phyloP scores from a whole-genome alignment of 2,113 vertebrate genomes.

The Macrotus californicus region DNA sequence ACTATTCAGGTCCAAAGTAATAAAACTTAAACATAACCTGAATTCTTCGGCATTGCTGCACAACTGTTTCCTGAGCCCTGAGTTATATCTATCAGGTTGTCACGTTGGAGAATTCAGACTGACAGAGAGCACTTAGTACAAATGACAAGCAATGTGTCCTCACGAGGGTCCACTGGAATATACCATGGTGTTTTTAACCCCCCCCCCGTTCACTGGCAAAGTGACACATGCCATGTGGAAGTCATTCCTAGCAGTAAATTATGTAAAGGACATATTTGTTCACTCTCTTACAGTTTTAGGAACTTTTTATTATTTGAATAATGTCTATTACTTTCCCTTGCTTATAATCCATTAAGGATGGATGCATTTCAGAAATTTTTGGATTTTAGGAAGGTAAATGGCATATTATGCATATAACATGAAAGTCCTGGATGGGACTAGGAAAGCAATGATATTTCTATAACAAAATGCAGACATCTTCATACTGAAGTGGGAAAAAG shows the following conservation, averaged over 20 bases:
- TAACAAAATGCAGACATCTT: neutral
- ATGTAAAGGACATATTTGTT: neutral
- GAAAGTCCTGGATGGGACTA: neutral
- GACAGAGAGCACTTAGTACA: neutral
- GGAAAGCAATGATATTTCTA: neutral
- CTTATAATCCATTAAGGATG: neutral
- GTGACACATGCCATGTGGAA: neutral
- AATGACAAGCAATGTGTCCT: neutral
- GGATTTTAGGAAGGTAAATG: neutral
- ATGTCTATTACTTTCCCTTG: neutral
- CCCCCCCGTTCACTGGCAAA: neutral
- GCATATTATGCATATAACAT: fast-evolving
- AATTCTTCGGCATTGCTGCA: no score
- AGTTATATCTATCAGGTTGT: neutral
- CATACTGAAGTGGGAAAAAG: no score
- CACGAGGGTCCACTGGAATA: neutral
- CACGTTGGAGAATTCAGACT: neutral
- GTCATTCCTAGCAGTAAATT: neutral
- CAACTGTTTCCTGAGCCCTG: neutral
- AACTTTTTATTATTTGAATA: neutral
- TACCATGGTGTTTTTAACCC: neutral
- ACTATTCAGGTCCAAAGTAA: neutral
- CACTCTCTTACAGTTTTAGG: neutral
- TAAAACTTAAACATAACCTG: neutral
- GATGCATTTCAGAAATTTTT: neutral